Evolutionary conservation across 1,140 invertebrate species (phyloP).

Genomic region (Hypsibius dujardini): DNA sequence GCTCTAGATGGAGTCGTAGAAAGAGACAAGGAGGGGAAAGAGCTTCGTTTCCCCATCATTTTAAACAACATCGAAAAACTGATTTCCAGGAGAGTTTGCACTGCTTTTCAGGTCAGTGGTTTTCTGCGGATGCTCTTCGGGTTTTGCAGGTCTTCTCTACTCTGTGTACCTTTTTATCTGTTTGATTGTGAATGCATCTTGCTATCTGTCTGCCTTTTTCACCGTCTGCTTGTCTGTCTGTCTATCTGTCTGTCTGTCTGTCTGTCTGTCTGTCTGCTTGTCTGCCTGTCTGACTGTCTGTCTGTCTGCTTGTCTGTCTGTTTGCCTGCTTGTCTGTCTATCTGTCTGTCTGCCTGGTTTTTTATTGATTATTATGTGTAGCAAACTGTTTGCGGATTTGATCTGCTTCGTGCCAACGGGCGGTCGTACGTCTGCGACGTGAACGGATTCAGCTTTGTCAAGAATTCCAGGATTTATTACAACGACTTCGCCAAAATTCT

Average conservation of each 20-base stretch:
- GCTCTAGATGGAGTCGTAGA: constrained; percentile 96
- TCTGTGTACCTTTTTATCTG: too few relatives aligned
- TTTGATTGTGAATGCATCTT: too few relatives aligned
- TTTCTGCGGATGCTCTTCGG: neutral
- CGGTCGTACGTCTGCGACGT: constrained; percentile 98
- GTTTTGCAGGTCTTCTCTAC: too few relatives aligned
- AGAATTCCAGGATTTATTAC: constrained; percentile 98
- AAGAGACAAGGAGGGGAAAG: constrained; percentile 89
- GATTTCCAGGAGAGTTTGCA: constrained; percentile 92
- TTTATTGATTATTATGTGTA: constrained; percentile 25
- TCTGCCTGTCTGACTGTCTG: too few relatives aligned
- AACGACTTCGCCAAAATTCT: constrained; percentile 92
- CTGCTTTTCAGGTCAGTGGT: constrained; percentile 62
- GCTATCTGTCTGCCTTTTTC: too few relatives aligned
- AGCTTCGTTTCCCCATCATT: constrained; percentile 95
- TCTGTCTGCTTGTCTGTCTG: neutral
- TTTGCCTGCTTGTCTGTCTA: too few relatives aligned
- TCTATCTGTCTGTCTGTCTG: too few relatives aligned
- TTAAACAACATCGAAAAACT: constrained; percentile 91
- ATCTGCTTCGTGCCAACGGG: constrained; percentile 87
- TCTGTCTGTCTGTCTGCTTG: too few relatives aligned
- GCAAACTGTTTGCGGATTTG: constrained; percentile 99
- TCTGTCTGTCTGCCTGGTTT: neutral
- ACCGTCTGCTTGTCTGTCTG: too few relatives aligned
- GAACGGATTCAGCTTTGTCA: constrained; percentile 99